Evolutionary conservation across 2,113 vertebrate genomes (phyloP).

Genomic region (Grus americana): DNA sequence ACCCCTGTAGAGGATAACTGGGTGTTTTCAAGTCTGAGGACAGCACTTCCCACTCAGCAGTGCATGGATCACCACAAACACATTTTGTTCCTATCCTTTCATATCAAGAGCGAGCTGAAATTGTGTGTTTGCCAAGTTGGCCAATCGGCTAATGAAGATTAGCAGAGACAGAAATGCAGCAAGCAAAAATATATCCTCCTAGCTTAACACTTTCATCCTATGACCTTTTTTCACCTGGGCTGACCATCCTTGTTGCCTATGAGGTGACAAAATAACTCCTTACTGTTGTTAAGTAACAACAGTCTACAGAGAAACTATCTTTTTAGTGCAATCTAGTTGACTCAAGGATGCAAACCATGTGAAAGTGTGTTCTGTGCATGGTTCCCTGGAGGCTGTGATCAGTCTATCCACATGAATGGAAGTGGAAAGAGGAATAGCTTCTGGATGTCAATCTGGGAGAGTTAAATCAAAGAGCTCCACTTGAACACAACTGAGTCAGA

Average conservation of each 20-base stretch:
- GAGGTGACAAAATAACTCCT: background rate
- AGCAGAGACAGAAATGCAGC: background rate
- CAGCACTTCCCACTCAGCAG: background rate
- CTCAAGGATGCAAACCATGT: background rate
- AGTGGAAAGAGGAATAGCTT: background rate
- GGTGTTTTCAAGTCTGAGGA: background rate
- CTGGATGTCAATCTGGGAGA: background rate
- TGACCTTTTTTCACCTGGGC: background rate
- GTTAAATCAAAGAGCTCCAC: background rate
- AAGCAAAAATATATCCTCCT: background rate
- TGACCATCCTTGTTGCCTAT: background rate
- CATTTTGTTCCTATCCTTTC: background rate
- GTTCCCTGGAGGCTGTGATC: background rate
- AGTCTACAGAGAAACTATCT: background rate
- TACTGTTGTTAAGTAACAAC: background rate
- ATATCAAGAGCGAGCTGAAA: background rate
- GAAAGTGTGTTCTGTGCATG: accelerated
- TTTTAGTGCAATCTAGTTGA: background rate
- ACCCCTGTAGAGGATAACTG: background rate
- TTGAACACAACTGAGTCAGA: background rate
- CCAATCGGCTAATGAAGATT: background rate
- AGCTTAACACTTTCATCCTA: background rate
- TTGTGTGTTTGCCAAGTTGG: background rate
- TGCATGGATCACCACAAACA: background rate
- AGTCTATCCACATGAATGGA: background rate